Evolutionary conservation across 2,888 invertebrate species (phyloP), one percentile per base, ranked within the genome.

Genomic region (Notodonta ziczac): DNA sequence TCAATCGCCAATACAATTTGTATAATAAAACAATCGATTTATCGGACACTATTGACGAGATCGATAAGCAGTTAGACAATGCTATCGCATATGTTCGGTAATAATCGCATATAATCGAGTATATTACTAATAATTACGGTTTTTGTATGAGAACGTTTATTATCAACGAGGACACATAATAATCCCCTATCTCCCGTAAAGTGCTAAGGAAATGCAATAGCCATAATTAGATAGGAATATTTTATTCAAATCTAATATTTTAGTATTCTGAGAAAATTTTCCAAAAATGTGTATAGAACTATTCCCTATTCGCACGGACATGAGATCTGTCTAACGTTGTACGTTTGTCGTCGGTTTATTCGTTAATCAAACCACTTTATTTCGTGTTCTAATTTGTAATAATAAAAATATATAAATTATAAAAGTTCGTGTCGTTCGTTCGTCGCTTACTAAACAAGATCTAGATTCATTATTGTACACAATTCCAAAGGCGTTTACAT

Each of bases 51-150:
- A n/a, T 50, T 48, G 50, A n/a, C n/a, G 24, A 14, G 57, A 61
- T 62, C 51, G 63, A 64, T 65, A 62, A 64, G 24, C 44, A 44
- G 50, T 55, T 53, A 57, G 53, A 72, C 62, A 64, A 67, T 65
- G 61, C 50, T 65, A 72, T 65, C 75, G 55, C 56, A 51, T 62
- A 59, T 68, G 53, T 67, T 13, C 55, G 62, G 65, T 63, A 62
- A 63, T 59, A 44, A n/a, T n/a, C n/a, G n/a, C n/a, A n/a, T n/a
- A n/a, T n/a, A 57, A 63, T 58, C 52, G 14, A 61, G 61, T 61
- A 57, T 65, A 65, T 69, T 62, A 58, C 54, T 60, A 52, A 52
- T 24, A 24, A 51, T 24, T 51, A 24, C 10, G 24, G 24, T 16
- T 14, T 51, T 50, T 50, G n/a, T n/a, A 14, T 12, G 14, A 48